Percentiles rank a stretch among this genome's conserved stretches.
phyloP scores from a whole-genome alignment of 2,113 vertebrate species.

The Diglossa brunneiventris region DNA sequence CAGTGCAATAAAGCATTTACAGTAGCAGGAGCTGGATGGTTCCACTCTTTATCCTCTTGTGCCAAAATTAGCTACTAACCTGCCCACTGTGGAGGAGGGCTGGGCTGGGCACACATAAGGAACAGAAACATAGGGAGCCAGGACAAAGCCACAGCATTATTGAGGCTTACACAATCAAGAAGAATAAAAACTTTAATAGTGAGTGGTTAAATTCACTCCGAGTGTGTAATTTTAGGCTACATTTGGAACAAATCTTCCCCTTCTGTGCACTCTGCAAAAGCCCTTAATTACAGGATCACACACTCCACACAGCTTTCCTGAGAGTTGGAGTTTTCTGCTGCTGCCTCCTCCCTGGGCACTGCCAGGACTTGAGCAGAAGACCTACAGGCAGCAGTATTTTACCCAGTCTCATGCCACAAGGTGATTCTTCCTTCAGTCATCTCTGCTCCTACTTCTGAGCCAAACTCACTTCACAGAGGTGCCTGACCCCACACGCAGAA shows the following conservation, averaged over 20 bases:
- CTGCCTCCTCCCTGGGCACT: accelerated
- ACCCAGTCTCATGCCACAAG: not conserved
- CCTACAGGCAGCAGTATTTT: not conserved
- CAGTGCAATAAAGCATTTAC: not conserved
- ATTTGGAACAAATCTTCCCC: not conserved
- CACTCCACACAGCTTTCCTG: not conserved
- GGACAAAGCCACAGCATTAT: not conserved
- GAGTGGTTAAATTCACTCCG: not conserved
- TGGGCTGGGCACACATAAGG: not conserved
- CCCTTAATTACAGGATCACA: not conserved
- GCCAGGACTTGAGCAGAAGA: not conserved
- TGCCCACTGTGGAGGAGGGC: not conserved
- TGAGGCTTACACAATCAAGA: not conserved
- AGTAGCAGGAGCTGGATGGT: not conserved
- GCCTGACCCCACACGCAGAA: not conserved
- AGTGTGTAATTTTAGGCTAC: not conserved
- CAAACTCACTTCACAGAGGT: not conserved
- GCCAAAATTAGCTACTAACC: not conserved
- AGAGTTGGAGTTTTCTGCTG: accelerated
- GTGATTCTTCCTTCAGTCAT: not conserved
- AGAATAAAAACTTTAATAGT: not conserved
- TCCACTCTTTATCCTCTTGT: not conserved
- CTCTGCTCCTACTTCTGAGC: not conserved
- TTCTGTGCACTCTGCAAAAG: not conserved
- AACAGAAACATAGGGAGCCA: not conserved